Percentiles rank a stretch among this genome's conserved stretches.
phyloP scores from a whole-genome alignment of 2,888 invertebrate genomes.

The Aspidiotus destructor region DNA sequence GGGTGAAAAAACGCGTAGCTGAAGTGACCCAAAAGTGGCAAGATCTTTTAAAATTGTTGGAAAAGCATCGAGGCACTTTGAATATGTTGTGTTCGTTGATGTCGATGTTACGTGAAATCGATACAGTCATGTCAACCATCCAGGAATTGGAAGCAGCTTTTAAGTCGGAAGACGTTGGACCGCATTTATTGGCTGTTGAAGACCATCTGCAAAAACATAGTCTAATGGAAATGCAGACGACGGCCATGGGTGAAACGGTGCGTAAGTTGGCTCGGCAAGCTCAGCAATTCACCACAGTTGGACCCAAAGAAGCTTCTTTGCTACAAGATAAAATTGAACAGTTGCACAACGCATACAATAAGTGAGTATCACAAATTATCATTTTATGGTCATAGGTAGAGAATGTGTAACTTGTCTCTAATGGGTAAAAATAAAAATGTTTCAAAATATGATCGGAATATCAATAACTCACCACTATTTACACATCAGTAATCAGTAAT shows the following conservation, averaged over 20 bases:
- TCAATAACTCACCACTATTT: too few relatives aligned
- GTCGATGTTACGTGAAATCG: slow-evolving; percentile 81
- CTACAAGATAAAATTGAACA: slow-evolving; percentile 63
- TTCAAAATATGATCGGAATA: too few relatives aligned
- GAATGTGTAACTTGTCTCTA: background rate
- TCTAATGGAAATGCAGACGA: slow-evolving; percentile 81
- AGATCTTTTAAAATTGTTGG: slow-evolving; percentile 70
- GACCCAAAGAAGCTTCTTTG: slow-evolving; percentile 50
- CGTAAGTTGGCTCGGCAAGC: slow-evolving; percentile 63
- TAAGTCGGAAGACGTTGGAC: slow-evolving; percentile 75
- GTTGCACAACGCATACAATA: slow-evolving; percentile 66
- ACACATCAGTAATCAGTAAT: too few relatives aligned
- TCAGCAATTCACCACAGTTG: slow-evolving; percentile 49
- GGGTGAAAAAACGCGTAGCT: slow-evolving; percentile 58
- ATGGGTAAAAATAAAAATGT: background rate
- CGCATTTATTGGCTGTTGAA: slow-evolving; percentile 88
- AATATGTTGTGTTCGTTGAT: slow-evolving; percentile 73
- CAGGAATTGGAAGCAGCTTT: slow-evolving; percentile 40
- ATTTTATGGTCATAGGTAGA: background rate
- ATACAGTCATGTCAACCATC: slow-evolving; percentile 74
- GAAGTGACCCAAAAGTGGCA: slow-evolving; percentile 82
- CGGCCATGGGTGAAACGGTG: slow-evolving; percentile 76
- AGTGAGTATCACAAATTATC: slow-evolving; percentile 43
- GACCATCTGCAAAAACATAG: slow-evolving; percentile 89
- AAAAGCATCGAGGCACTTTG: slow-evolving; percentile 68